Percentiles rank a stretch among this genome's conserved stretches.
Conservation (phyloP, 2,888 invertebrate genomes). For the Thelaira solivaga region DNA sequence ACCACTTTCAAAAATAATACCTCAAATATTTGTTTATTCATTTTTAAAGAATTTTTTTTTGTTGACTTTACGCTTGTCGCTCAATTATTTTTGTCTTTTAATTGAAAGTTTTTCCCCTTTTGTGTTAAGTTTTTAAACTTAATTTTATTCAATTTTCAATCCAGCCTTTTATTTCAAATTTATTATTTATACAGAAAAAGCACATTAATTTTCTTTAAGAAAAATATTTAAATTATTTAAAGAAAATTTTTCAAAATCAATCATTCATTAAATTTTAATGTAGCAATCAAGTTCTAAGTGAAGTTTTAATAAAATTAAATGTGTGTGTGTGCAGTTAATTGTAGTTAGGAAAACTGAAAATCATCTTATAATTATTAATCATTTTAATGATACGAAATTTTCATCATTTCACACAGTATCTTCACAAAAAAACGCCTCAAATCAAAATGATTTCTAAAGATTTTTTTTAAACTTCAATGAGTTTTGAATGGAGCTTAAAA, state of each 20-base stretch:
- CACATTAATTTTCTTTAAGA: no score
- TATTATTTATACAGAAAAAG: no score
- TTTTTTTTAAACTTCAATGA: background rate
- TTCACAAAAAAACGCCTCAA: background rate
- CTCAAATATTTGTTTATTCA: no score
- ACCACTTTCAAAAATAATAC: no score
- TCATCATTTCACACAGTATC: slow-evolving; percentile 18
- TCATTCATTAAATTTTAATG: slow-evolving; percentile 8
- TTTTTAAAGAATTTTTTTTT: no score
- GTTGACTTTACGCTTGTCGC: no score
- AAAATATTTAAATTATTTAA: background rate
- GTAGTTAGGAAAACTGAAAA: slow-evolving; percentile 8
- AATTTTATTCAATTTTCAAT: no score
- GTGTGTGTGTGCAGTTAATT: slow-evolving; percentile 24
- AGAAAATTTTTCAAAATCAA: background rate
- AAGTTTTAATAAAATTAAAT: slow-evolving; percentile 6
- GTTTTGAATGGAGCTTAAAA: background rate
- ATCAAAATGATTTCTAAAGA: slow-evolving; percentile 23
- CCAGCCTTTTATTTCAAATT: no score
- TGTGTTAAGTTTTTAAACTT: no score
- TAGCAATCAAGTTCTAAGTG: slow-evolving; percentile 31
- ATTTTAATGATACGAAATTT: slow-evolving; percentile 53
- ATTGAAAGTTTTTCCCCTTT: no score
- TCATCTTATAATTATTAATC: slow-evolving; percentile 54
- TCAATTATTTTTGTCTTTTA: no score